These are phyloP conservation scores for Hypselothyrea guttata DNA, from an alignment of 2,888 invertebrate genomes.

Conservation along the genomic window DNA sequence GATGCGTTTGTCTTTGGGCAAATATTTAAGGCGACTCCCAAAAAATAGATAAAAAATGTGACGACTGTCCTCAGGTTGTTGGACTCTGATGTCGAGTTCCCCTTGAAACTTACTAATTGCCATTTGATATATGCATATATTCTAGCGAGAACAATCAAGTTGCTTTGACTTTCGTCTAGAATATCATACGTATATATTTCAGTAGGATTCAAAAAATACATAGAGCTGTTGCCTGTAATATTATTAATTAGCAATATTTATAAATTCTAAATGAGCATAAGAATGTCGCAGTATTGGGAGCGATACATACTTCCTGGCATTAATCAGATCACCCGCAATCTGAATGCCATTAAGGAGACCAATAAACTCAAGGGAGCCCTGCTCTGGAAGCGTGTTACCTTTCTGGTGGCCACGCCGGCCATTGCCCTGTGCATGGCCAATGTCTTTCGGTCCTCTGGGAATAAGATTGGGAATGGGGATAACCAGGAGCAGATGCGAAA, in stretches of 20 bases:
- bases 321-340: slow-evolving; percentile 9
- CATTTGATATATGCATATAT: background rate
- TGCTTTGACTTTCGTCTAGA: slow-evolving; percentile 6
- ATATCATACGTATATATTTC: background rate
- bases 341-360: slow-evolving; percentile 5
- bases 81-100: slow-evolving; percentile 29
- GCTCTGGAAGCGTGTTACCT: slow-evolving; percentile 89
- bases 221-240: slow-evolving; percentile 4
- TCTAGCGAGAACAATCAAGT: slow-evolving; percentile 45
- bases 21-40: background rate
- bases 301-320: slow-evolving; percentile 27
- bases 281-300: slow-evolving; percentile 46
- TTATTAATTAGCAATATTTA: slow-evolving; percentile 3
- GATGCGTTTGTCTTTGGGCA: background rate
- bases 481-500: slow-evolving; percentile 83
- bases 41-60: background rate
- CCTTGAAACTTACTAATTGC: slow-evolving; percentile 71
- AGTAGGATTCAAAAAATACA: background rate
- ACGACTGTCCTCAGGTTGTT: slow-evolving; percentile 31
- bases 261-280: slow-evolving; percentile 28
- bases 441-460: slow-evolving; percentile 83
- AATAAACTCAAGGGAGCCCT: slow-evolving; percentile 82
- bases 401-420: slow-evolving; percentile 90
- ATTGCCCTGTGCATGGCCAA: slow-evolving; percentile 88
- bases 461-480: background rate